These are phyloP conservation scores for Cosmopolites sordidus DNA, from an alignment of 2,888 invertebrate genomes.

Conservation along the genomic window DNA sequence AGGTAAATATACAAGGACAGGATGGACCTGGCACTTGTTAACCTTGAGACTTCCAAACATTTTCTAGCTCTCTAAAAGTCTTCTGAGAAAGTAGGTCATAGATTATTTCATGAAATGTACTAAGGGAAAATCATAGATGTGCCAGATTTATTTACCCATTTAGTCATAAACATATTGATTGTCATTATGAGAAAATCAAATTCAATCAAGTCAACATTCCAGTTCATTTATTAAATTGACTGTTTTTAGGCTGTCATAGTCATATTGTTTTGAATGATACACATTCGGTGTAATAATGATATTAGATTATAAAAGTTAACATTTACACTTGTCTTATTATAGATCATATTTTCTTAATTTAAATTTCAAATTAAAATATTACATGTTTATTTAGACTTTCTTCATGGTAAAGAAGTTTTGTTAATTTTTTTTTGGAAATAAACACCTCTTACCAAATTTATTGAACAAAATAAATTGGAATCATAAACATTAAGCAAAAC, in stretches of 20 bases:
- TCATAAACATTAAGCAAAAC: too few relatives aligned
- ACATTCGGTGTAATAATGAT: neutral
- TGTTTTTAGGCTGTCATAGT: neutral
- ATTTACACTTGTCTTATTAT: neutral
- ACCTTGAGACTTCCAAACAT: slow-evolving; percentile 12
- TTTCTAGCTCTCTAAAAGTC: neutral
- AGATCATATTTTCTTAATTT: too few relatives aligned
- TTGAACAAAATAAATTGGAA: too few relatives aligned
- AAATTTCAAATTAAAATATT: too few relatives aligned
- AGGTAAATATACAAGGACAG: slow-evolving; percentile 3
- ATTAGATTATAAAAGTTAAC: neutral
- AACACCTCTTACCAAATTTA: too few relatives aligned
- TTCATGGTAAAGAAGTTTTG: too few relatives aligned
- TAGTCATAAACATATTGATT: neutral
- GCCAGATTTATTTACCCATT: neutral
- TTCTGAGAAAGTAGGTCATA: slow-evolving; percentile 14
- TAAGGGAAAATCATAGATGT: neutral
- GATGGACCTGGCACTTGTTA: slow-evolving; percentile 6
- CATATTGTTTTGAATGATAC: neutral
- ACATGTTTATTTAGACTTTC: too few relatives aligned
- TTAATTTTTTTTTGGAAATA: too few relatives aligned
- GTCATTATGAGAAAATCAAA: neutral
- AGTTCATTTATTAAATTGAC: neutral
- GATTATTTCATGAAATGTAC: too few relatives aligned
- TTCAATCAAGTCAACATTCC: neutral